These are phyloP conservation scores for Nemoura dubitans DNA, from an alignment of 2,888 invertebrate species.

Conservation along the genomic window DNA sequence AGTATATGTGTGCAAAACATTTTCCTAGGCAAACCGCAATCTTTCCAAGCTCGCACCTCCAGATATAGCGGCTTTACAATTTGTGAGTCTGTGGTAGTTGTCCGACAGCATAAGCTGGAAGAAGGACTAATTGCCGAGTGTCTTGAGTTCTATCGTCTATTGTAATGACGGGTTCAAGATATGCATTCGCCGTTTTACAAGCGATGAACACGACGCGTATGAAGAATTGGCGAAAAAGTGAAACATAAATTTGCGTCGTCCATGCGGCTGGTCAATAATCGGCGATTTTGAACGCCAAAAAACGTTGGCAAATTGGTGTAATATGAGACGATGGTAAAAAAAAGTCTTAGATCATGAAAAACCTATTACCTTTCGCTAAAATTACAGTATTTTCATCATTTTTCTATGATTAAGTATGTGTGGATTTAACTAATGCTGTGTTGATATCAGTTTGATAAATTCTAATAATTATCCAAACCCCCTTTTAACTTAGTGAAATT, in stretches of 20 bases:
- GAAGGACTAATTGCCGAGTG: neutral
- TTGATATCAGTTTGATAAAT: neutral
- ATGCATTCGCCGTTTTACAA: neutral
- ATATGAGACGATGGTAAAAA: neutral
- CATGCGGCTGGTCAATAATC: neutral
- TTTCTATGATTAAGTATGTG: constrained; percentile 12
- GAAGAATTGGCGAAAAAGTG: neutral
- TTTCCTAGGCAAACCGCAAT: neutral
- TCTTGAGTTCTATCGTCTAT: neutral
- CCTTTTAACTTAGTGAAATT: neutral
- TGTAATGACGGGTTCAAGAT: neutral
- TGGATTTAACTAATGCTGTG: neutral
- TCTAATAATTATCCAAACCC: neutral
- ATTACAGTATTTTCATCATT: neutral
- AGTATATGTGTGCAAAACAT: neutral
- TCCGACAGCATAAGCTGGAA: neutral
- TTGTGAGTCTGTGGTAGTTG: neutral
- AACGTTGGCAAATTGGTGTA: neutral
- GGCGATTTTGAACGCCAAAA: neutral
- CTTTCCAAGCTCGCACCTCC: neutral
- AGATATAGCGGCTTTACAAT: neutral
- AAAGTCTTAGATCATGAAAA: neutral
- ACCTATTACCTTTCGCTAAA: neutral
- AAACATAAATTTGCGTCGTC: constrained; percentile 1
- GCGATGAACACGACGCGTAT: neutral